Evolutionary conservation across 2,888 invertebrate species (phyloP).

Genomic region (Leptinotarsa haldemani): DNA sequence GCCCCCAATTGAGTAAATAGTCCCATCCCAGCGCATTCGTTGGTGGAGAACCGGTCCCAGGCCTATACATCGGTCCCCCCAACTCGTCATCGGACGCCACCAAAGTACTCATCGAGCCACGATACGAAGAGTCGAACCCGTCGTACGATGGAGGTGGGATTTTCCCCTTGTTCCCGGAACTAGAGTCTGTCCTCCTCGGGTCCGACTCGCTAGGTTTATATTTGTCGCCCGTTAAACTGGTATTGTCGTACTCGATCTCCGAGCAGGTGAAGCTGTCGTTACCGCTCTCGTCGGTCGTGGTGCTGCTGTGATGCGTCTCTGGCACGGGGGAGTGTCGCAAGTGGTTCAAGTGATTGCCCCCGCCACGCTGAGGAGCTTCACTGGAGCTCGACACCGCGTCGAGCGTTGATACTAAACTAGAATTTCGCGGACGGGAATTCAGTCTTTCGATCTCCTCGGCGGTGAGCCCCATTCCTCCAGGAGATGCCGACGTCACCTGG

Average conservation of each 20-base stretch:
- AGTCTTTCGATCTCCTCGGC: conserved; percentile 94
- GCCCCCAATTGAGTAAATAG: conserved; percentile 94
- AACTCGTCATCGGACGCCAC: conserved; percentile 94
- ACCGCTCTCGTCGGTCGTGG: conserved; percentile 91
- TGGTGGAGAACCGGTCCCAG: conserved; percentile 82
- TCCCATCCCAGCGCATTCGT: conserved; percentile 90
- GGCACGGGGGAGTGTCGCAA: conserved; percentile 77
- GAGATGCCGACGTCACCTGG: conserved; percentile 75
- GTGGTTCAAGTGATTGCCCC: conserved; percentile 75
- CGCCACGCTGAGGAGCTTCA: conserved; percentile 79
- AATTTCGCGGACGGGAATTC: conserved; percentile 87
- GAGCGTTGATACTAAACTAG: conserved; percentile 90
- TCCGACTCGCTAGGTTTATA: conserved; percentile 65
- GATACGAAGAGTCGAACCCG: conserved; percentile 93
- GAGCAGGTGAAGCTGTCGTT: conserved; percentile 99
- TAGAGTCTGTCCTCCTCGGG: conserved; percentile 58
- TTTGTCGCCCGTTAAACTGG: conserved; percentile 85
- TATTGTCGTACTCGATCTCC: conserved; percentile 96
- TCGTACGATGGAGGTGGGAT: conserved; percentile 85
- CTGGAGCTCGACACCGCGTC: conserved; percentile 95
- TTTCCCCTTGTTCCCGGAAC: conserved; percentile 70
- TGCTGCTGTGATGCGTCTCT: conserved; percentile 80
- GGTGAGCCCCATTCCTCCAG: conserved; percentile 83
- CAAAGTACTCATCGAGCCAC: conserved; percentile 92
- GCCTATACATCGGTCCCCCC: conserved; percentile 82